A percentile compares a stretch with the other conserved stretches of the same genome.
Conservation (phyloP, 2,888 invertebrate genomes). For the Cephus pulcher region DNA sequence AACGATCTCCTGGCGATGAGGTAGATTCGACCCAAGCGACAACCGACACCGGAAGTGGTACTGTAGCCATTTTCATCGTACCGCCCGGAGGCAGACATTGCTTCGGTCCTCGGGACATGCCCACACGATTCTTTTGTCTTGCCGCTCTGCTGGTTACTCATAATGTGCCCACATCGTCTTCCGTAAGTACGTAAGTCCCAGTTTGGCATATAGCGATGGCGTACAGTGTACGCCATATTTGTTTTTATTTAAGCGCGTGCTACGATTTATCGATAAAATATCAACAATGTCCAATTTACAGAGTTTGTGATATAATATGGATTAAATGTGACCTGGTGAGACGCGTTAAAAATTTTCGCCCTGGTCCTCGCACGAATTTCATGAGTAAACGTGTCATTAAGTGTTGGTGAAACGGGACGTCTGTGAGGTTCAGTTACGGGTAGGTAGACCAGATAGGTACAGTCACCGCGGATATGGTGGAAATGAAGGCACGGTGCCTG, state of each 20-base stretch:
- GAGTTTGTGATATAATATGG: neutral
- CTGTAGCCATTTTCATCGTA: conserved; percentile 37
- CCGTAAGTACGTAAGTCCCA: neutral
- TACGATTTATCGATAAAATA: neutral
- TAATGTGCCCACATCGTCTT: neutral
- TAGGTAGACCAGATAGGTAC: conserved; percentile 24
- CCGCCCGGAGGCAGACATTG: conserved; percentile 23
- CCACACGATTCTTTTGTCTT: conserved; percentile 52
- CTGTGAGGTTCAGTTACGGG: conserved; percentile 6
- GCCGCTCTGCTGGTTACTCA: conserved; percentile 46
- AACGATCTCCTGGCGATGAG: neutral
- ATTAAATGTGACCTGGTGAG: neutral
- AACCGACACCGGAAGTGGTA: conserved; percentile 37
- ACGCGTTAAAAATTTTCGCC: neutral
- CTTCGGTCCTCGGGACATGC: conserved; percentile 29
- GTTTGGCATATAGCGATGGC: neutral
- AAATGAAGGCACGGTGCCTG: conserved; percentile 57
- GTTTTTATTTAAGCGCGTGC: neutral
- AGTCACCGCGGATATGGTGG: conserved; percentile 44
- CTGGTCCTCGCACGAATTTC: conserved; percentile 50
- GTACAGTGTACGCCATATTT: neutral
- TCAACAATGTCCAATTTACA: fast-evolving
- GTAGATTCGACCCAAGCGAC: conserved; percentile 2
- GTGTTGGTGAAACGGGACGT: conserved; percentile 36
- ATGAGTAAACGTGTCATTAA: conserved; percentile 61